phyloP scores from a whole-genome alignment of 2,113 vertebrate genomes.

The Lates calcarifer region DNA sequence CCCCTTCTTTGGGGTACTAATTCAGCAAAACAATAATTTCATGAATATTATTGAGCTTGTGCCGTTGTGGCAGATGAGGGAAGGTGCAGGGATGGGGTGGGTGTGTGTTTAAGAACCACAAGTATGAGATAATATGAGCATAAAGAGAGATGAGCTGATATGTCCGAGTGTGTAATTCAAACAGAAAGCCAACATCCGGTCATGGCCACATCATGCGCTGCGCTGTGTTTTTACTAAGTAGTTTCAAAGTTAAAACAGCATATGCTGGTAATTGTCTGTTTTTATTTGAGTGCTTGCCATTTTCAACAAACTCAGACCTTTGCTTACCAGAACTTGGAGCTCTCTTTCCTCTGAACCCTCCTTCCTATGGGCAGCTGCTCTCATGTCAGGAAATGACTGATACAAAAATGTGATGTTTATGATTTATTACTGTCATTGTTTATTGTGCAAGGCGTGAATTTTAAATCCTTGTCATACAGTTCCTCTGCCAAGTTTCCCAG shows the following conservation, averaged over 20 bases:
- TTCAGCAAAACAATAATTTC: constrained; percentile 67
- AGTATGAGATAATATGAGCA: background rate
- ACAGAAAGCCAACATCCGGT: background rate
- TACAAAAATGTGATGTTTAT: constrained; percentile 7
- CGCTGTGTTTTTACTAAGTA: constrained; percentile 2
- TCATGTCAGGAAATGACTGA: constrained; percentile 47
- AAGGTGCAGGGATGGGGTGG: background rate
- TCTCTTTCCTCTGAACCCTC: background rate
- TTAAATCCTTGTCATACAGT: constrained; percentile 45
- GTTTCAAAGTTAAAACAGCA: constrained; percentile 12
- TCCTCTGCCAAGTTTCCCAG: constrained; percentile 46
- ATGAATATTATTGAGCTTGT: constrained; percentile 57
- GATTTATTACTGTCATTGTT: constrained; percentile 53
- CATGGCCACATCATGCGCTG: background rate
- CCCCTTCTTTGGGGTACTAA: constrained; percentile 41
- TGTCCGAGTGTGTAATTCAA: background rate
- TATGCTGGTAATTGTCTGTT: background rate
- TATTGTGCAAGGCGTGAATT: constrained; percentile 31
- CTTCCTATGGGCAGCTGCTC: constrained; percentile 44
- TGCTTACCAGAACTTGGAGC: background rate
- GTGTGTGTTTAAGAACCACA: constrained; percentile 6
- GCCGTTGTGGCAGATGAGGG: constrained; percentile 12
- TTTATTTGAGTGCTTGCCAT: background rate
- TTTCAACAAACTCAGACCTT: constrained; percentile 25
- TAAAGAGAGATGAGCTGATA: constrained; percentile 7